Evolutionary conservation across 2,888 invertebrate genomes (phyloP).

Genomic region (Ophion costatus): DNA sequence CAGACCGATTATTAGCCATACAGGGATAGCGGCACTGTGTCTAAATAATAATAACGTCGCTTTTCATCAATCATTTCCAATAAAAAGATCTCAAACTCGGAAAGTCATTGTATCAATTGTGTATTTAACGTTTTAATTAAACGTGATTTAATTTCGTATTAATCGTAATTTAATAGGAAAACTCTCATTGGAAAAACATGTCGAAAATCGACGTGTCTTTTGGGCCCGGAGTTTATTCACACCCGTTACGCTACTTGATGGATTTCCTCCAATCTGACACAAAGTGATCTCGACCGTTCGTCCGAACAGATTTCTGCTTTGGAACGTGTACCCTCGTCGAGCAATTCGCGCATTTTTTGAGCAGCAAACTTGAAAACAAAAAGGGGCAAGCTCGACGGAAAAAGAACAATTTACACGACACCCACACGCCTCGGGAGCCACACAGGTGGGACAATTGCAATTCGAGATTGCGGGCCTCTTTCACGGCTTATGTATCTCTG

Average conservation of each 20-base stretch:
- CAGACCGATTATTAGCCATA: no score
- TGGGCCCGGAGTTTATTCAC: no score
- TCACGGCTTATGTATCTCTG: conserved; percentile 32
- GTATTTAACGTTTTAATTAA: no score
- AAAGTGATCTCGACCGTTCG: neutral
- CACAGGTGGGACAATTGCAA: conserved; percentile 56
- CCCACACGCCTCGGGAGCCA: conserved; percentile 32
- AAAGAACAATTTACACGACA: conserved; percentile 49
- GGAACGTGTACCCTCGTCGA: neutral
- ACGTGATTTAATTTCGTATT: no score
- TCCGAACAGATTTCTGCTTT: neutral
- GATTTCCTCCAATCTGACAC: neutral
- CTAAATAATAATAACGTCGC: no score
- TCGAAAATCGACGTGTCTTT: no score
- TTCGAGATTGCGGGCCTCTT: conserved; percentile 51
- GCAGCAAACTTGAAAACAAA: conserved; percentile 4
- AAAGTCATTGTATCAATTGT: no score
- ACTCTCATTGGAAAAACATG: no score
- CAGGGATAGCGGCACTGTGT: no score
- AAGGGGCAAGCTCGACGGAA: conserved; percentile 6
- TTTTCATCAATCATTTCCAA: no score
- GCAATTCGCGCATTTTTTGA: neutral
- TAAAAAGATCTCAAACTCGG: no score
- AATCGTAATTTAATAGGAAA: no score
- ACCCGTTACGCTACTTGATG: neutral